Percentiles rank a stretch among this genome's conserved stretches.
phyloP scores from a whole-genome alignment of 2,113 vertebrate species.

The Rhineura floridana region DNA sequence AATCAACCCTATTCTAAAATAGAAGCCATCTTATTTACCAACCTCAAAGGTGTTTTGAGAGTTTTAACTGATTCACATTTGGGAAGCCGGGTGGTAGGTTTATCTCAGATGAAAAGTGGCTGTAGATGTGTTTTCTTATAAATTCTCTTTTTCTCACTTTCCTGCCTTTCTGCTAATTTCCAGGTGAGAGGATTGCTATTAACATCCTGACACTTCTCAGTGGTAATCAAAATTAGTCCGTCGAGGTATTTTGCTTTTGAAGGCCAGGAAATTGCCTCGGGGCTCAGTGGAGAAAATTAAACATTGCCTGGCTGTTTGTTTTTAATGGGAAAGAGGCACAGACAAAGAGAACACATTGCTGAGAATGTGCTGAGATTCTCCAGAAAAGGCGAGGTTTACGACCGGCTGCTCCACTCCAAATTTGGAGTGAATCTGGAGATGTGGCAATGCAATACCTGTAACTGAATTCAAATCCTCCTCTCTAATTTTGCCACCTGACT shows the following conservation, averaged over 20 bases:
- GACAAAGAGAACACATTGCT: too few species aligned
- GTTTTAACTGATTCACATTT: conserved; percentile 6
- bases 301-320: neutral
- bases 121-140: neutral
- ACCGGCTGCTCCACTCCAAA: neutral
- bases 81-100: neutral
- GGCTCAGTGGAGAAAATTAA: neutral
- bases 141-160: neutral
- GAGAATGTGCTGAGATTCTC: neutral
- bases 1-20: neutral
- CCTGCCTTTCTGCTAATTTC: neutral
- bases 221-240: neutral
- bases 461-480: neutral
- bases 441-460: neutral
- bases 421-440: neutral
- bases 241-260: neutral
- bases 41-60: neutral
- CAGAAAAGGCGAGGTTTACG: too few species aligned
- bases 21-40: neutral
- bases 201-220: neutral
- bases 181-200: conserved; percentile 3
- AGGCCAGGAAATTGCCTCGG: neutral
- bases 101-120: neutral
- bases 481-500: neutral
- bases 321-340: neutral